These are phyloP conservation scores for Phocides pigmalion DNA, from an alignment of 1,140 invertebrate genomes.

Conservation along the genomic window DNA sequence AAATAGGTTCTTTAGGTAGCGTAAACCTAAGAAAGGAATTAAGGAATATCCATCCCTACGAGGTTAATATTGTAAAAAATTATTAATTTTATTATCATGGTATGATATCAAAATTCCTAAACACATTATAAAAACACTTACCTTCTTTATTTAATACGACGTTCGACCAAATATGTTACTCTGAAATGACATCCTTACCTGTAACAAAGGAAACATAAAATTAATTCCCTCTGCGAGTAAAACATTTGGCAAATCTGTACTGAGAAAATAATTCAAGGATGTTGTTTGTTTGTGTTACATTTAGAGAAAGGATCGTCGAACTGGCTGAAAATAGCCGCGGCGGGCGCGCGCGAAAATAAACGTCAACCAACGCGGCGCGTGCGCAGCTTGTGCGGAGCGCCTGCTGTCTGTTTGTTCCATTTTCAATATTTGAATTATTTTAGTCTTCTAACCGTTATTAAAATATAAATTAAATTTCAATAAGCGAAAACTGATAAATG, in stretches of 20 bases:
- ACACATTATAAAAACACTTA: too few relatives aligned
- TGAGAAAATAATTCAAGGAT: constrained; percentile 28
- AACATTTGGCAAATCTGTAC: constrained; percentile 40
- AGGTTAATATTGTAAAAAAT: too few relatives aligned
- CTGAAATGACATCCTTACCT: constrained; percentile 39
- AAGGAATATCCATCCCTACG: too few relatives aligned
- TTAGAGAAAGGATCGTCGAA: constrained; percentile 38
- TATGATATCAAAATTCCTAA: too few relatives aligned
- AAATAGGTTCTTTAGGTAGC: too few relatives aligned
- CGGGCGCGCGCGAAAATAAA: constrained; percentile 49
- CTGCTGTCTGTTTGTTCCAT: constrained; percentile 4
- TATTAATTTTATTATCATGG: too few relatives aligned
- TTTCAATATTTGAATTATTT: background rate
- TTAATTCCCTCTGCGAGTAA: constrained; percentile 24
- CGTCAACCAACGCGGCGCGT: constrained; percentile 46
- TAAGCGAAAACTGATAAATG: too few relatives aligned
- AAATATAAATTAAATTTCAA: too few relatives aligned
- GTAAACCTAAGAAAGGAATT: too few relatives aligned
- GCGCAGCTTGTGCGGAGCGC: constrained; percentile 13
- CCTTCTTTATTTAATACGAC: background rate
- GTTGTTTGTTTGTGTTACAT: constrained; percentile 45
- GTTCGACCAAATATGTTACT: background rate
- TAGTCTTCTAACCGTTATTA: background rate
- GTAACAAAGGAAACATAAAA: constrained; percentile 40
- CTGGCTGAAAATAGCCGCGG: constrained; percentile 48